Conservation (phyloP, 2,888 invertebrate species). For the Bombylius discolor region DNA sequence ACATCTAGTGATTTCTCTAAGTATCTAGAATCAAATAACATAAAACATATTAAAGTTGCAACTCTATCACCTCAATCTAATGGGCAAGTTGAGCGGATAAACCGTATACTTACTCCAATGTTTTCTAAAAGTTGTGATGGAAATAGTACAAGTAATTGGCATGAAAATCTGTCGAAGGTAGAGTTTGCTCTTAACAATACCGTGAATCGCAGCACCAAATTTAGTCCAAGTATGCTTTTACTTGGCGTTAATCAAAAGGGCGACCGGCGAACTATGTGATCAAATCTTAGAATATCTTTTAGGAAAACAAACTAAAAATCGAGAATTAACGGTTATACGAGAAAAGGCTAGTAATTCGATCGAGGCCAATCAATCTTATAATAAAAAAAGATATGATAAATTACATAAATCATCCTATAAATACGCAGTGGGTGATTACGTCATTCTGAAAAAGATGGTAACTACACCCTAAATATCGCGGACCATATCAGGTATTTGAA, state of each 20-base stretch:
- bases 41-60: not conserved
- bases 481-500: not conserved
- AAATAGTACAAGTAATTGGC: not conserved
- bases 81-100: not conserved
- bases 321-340: not conserved
- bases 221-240: not conserved
- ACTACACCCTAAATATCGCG: not conserved
- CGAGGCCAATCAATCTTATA: not conserved
- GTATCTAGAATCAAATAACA: not conserved
- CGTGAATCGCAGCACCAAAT: not conserved
- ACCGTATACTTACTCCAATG: not conserved
- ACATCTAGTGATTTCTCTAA: not conserved
- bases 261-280: not conserved
- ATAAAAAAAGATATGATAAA: not conserved
- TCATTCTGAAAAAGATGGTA: not conserved
- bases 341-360: not conserved
- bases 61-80: not conserved
- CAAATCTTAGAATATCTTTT: not conserved
- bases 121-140: not conserved
- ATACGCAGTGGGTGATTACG: not conserved
- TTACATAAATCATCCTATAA: not conserved
- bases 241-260: not conserved
- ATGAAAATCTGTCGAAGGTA: not conserved
- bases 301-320: not conserved
- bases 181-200: slow-evolving; percentile 3